phyloP scores from a whole-genome alignment of 2,113 vertebrate genomes.

The Ciconia maguari region DNA sequence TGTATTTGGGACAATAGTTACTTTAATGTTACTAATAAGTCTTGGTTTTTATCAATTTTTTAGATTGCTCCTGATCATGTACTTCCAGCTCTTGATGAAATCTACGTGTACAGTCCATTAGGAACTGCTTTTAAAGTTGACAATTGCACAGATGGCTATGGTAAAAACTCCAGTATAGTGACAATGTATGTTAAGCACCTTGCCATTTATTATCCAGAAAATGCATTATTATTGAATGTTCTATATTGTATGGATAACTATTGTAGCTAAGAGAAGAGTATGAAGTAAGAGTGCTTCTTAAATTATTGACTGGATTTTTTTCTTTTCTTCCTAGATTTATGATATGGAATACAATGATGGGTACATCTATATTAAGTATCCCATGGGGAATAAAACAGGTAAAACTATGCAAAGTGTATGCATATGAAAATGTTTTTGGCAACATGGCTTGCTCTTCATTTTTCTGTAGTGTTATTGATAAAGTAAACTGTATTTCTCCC shows the following conservation, averaged over 20 bases:
- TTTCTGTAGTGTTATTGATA: not conserved
- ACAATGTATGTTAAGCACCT: conserved; percentile 86
- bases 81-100: conserved; percentile 85
- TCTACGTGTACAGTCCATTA: conserved; percentile 93
- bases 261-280: not conserved
- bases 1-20: not conserved
- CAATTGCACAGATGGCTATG: conserved; percentile 71
- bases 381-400: conserved; percentile 99
- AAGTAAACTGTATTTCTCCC: not conserved
- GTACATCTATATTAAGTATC: conserved; percentile 96
- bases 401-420: not conserved
- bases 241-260: not conserved
- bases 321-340: conserved; percentile 83
- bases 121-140: conserved; percentile 91
- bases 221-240: not conserved
- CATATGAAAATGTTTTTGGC: not conserved
- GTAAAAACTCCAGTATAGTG: conserved; percentile 91
- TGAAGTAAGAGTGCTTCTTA: not conserved
- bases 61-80: conserved; percentile 96
- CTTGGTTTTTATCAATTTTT: not conserved
- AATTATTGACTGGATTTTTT: not conserved
- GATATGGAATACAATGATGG: conserved; percentile 99
- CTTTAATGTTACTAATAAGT: not conserved
- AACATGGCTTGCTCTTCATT: not conserved
- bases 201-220: not conserved